Conservation (phyloP, 2,888 invertebrate species). For the Himalopsyche anomala region DNA sequence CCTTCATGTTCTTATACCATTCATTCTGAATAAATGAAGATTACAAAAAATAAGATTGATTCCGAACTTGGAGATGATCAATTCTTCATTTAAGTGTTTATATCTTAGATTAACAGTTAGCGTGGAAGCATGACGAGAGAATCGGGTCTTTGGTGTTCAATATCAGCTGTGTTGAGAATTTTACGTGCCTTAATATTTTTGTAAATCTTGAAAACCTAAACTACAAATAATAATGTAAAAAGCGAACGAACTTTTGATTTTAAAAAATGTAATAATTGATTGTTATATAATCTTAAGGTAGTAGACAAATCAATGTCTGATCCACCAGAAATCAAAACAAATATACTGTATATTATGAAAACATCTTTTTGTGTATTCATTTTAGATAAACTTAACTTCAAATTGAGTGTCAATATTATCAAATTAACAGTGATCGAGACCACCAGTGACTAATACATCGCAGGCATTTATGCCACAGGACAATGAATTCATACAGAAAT, state of each 20-base stretch:
- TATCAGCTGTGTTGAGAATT: conserved; percentile 19
- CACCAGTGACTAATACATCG: too few relatives aligned
- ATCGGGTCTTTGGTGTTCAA: neutral
- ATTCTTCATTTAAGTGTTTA: too few relatives aligned
- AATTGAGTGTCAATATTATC: too few relatives aligned
- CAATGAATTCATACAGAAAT: too few relatives aligned
- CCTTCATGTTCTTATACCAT: too few relatives aligned
- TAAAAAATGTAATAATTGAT: conserved; percentile 20
- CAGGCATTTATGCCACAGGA: too few relatives aligned
- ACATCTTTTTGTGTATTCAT: neutral
- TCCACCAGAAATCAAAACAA: conserved; percentile 15
- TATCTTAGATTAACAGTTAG: too few relatives aligned
- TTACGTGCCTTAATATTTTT: conserved; percentile 21
- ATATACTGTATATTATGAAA: conserved; percentile 27
- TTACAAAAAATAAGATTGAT: too few relatives aligned
- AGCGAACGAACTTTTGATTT: conserved; percentile 4
- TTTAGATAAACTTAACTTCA: neutral
- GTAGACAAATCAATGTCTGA: conserved; percentile 5
- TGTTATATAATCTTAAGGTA: conserved; percentile 26
- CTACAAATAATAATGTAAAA: conserved; percentile 19
- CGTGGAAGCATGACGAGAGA: neutral
- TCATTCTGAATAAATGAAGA: too few relatives aligned
- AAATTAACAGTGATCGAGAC: too few relatives aligned
- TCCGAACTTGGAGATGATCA: too few relatives aligned
- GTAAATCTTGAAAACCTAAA: conserved; percentile 30